Base-by-base conservation (phyloP, 2,113 vertebrate species). In the Centrocercus urophasianus region DNA sequence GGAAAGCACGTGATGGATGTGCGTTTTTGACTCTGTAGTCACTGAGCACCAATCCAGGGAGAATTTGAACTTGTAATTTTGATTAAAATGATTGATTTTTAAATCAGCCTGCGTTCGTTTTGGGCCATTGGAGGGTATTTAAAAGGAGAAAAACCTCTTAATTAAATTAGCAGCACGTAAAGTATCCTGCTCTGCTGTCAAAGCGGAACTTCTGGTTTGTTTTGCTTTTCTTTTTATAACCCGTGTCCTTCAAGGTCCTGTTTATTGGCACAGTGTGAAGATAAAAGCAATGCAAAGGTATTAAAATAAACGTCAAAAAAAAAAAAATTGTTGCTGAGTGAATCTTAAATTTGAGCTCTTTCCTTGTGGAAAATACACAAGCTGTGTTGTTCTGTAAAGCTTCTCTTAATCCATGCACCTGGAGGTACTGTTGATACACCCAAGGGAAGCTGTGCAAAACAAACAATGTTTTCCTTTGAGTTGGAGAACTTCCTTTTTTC, bases 1-100 rank as follows among this genome's bases (percentile, higher is more conserved):
- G 40, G 21, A 4, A 13, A 27, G 19, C 61, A 2, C 56, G 87
- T 57, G 83, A 69, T 71, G 86, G 90, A 83, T 59, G 80, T 78
- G 69, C 16, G 0, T 17, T 76, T 89, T 16, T 93, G 93, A 66
- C 60, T 57, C 63, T 19, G 12, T 67, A 86, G 24, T 81, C 86
- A 13, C 93, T 47, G 80, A 88, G 63, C 67, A 5, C 75, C 17
- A 36, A 56, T 56, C 93, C 92, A 4, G 27, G 69, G 93, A 93
- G 93, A 86, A 83, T 78, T 86, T 88, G 70, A 70, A 93, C 85
- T 91, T 93, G 91, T 93, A 83, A 75, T 96, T 96, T 95, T 95
- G 97, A 97, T 97, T 88, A 73, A 92, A 95, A 88, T 88, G 95
- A 96, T 93, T 81, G 93, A 96, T 96, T 96, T 96, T 95, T 95